Base-by-base conservation (phyloP, 2,888 invertebrate species). In the Seira musarum region DNA sequence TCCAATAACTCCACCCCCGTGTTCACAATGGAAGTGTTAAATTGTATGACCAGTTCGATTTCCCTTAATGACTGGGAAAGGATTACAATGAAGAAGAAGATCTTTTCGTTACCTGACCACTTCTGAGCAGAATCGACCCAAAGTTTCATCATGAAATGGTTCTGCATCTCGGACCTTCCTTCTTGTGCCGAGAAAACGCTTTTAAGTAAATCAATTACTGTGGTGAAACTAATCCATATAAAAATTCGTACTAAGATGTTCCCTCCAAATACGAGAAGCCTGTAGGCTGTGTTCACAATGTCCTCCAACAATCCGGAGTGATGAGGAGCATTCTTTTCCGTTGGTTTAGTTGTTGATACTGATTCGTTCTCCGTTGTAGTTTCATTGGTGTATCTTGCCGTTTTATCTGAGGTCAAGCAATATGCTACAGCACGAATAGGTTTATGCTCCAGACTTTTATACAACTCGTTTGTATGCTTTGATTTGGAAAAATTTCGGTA, bases 91-190 rank as follows among this genome's bases (percentile, higher is more conserved):
- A 40, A 6, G 8, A 75, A 25, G 10, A 61, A 69, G 0, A 25
- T n/a, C 35, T 75, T 75, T 53, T 75, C 75, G 13, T 30, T 35
- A 1, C 8, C 24, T 15, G 75, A 68, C 68, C 68, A 75, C 19
- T 24, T 61, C 21, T 53, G 61, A 24, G 17, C 21, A 0, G 46
- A 25, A 35, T 67, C 25, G 6, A 17, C 46, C 74, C 74, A 75
- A 17, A 73, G 40, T 10, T 22, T 40, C 21, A 2, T 1, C 73
- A 73, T 73, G 24, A 72, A 49, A 8, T 24, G 15, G 22, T 46
- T 71, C 46, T 64, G 61, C 1, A 6, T 1, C 17, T 1, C 8
- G 1, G 64, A 24, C 25, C 25, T 19, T 24, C 24, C 13, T 21
- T 22, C 24, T 1, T 22, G 24, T 1, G 35, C 35, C 1, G 13